These are phyloP conservation scores for Sturmia bella DNA, from an alignment of 2,888 invertebrate species.

Conservation along the genomic window DNA sequence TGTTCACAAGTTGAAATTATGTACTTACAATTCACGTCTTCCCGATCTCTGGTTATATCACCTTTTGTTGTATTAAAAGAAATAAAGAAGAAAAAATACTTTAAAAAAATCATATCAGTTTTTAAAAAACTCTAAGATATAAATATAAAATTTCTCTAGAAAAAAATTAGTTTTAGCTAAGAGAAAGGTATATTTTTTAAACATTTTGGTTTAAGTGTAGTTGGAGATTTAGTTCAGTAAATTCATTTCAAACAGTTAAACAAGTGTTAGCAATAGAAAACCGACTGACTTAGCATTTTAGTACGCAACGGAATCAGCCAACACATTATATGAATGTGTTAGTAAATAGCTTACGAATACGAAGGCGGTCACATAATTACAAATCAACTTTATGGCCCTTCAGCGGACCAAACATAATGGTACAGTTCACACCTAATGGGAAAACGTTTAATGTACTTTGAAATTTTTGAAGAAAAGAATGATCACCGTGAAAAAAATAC, in stretches of 20 bases:
- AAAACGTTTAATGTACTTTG: too few relatives aligned
- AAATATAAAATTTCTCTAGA: constrained; percentile 12
- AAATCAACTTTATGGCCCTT: too few relatives aligned
- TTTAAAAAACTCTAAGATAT: constrained; percentile 15
- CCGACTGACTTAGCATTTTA: constrained; percentile 39
- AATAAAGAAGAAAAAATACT: constrained; percentile 24
- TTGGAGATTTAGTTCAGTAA: constrained; percentile 33
- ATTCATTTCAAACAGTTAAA: neutral
- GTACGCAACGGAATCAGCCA: constrained; percentile 43
- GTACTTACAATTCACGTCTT: constrained; percentile 89
- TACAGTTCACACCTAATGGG: too few relatives aligned
- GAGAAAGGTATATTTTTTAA: constrained; percentile 73
- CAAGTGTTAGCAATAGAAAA: constrained; percentile 43
- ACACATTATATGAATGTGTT: constrained; percentile 41
- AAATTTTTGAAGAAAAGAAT: too few relatives aligned
- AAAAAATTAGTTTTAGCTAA: constrained; percentile 52
- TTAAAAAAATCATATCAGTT: constrained; percentile 17
- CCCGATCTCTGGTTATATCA: constrained; percentile 88
- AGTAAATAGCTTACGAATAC: constrained; percentile 27
- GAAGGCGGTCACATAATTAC: constrained; percentile 1
- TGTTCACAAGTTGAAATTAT: neutral
- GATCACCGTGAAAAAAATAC: too few relatives aligned
- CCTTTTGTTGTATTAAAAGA: constrained; percentile 82
- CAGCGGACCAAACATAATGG: too few relatives aligned
- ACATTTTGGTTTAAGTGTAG: constrained; percentile 72